A percentile compares a stretch with the other conserved stretches of the same genome.
phyloP scores from a whole-genome alignment of 2,113 vertebrate species.

The Caranx melampygus region DNA sequence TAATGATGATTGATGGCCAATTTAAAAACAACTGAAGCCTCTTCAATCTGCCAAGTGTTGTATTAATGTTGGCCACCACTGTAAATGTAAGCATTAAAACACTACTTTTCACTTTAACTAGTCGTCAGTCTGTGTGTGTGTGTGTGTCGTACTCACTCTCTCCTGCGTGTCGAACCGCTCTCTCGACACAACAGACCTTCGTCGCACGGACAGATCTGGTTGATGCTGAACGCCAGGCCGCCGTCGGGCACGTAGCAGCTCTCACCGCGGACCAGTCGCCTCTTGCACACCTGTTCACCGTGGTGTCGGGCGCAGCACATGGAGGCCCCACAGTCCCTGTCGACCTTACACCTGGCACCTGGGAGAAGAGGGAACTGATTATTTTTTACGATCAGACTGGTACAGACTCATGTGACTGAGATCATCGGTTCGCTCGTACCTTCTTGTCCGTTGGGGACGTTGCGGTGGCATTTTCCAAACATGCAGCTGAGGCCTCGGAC shows the following conservation, averaged over 20 bases:
- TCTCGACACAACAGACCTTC: constrained; percentile 86
- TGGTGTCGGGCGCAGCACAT: constrained; percentile 89
- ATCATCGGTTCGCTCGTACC: constrained; percentile 73
- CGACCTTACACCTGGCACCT: constrained; percentile 87
- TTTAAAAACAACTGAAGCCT: no score
- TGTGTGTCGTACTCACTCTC: constrained; percentile 83
- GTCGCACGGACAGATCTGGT: constrained; percentile 90
- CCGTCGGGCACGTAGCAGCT: constrained; percentile 88
- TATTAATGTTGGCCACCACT: no score
- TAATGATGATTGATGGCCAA: no score
- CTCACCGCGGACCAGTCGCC: constrained; percentile 75
- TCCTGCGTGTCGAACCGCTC: constrained; percentile 12
- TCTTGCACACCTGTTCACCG: constrained; percentile 89
- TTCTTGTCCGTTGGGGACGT: constrained; percentile 83
- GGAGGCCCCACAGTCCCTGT: constrained; percentile 83
- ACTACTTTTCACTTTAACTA: no score
- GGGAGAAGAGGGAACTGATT: not conserved
- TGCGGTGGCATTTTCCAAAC: constrained; percentile 89
- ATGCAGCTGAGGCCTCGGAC: constrained; percentile 87
- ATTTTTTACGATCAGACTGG: not conserved
- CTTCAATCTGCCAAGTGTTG: no score
- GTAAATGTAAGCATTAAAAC: no score
- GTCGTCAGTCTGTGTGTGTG: not conserved
- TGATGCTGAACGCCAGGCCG: constrained; percentile 90
- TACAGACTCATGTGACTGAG: no score